These are phyloP conservation scores for Petrolisthes cinctipes DNA, from an alignment of 2,888 invertebrate species.

Conservation along the genomic window DNA sequence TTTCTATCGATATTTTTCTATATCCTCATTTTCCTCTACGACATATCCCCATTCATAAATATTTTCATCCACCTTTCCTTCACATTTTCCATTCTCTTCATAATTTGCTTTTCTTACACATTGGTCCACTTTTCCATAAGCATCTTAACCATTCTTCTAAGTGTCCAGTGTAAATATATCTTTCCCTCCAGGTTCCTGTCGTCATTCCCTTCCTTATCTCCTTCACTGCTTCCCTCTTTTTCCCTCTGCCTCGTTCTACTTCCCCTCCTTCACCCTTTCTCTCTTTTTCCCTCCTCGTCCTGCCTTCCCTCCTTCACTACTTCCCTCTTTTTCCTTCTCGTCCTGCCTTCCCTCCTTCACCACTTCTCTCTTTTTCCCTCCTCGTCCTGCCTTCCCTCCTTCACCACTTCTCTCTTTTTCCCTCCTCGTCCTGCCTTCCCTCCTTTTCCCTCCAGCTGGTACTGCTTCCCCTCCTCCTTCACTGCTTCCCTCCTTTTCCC, in stretches of 20 bases:
- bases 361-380: background rate
- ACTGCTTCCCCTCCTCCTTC: background rate
- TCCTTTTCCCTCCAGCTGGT: background rate
- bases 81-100: no score
- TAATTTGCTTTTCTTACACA: no score
- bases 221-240: background rate
- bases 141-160: background rate
- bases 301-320: background rate
- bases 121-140: no score
- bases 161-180: no score
- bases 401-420: background rate
- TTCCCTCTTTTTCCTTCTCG: background rate
- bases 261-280: no score
- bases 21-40: no score
- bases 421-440: background rate
- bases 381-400: background rate
- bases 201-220: background rate
- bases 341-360: background rate
- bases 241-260: background rate
- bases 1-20: no score
- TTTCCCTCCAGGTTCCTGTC: background rate
- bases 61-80: no score
- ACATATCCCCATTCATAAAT: no score
- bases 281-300: background rate
- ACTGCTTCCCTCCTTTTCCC: background rate